phyloP scores from a whole-genome alignment of 92 coral and sea anemone species.

The Epizoanthus rinbou region DNA sequence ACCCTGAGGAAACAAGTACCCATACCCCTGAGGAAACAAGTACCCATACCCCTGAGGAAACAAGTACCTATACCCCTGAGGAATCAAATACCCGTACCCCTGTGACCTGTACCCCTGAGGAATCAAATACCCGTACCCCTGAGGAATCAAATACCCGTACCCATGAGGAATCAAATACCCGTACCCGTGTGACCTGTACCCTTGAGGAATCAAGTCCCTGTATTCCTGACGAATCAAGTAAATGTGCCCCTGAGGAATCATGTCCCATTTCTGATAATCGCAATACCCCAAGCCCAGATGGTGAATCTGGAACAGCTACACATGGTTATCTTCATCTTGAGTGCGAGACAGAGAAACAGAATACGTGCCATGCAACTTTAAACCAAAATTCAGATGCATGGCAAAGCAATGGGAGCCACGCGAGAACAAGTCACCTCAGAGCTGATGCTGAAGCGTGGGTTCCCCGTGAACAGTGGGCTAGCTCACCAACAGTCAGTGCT shows the following conservation, averaged over 20 bases:
- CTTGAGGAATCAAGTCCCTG: too few relatives aligned
- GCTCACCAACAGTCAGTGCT: not conserved
- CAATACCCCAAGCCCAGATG: not conserved
- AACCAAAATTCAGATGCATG: not conserved
- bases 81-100: conserved; percentile 6
- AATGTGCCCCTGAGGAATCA: not conserved
- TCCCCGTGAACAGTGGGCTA: conserved; percentile 22
- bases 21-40: too few relatives aligned
- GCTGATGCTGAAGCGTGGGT: conserved; percentile 34
- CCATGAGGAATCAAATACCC: not conserved
- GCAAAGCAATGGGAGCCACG: not conserved
- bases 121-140: too few relatives aligned
- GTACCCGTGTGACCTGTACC: not conserved
- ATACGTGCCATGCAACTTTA: not conserved
- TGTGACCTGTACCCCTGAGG: too few relatives aligned
- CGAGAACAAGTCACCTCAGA: not conserved
- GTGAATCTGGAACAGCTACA: not conserved
- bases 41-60: too few relatives aligned
- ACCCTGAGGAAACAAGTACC: too few relatives aligned
- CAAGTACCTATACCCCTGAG: not conserved
- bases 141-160: not conserved
- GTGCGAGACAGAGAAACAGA: not conserved
- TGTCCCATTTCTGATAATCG: not conserved
- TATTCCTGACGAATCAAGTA: too few relatives aligned
- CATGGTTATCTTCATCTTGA: not conserved